Base-by-base conservation (phyloP, 2,797 vertebrate species). In the Ceyx erithaca region DNA sequence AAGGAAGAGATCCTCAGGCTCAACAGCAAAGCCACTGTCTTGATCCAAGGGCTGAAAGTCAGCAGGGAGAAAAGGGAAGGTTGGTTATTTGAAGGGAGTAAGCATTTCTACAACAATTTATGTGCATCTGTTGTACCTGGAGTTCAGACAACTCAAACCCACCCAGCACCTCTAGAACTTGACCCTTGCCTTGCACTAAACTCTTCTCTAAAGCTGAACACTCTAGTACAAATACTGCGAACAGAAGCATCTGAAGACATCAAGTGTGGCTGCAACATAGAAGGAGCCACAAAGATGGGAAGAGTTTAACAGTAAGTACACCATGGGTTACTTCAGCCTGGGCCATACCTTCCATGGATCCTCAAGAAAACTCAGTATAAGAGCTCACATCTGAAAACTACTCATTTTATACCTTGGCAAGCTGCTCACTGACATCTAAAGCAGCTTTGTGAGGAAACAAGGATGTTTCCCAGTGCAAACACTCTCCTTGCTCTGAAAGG, bases 1-100 rank as follows among this genome's bases (percentile, higher is more conserved):
- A 78, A 99, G 98, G 21, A 97, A 97, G 9, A 99, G 97, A 85
- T 98, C 97, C 25, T 98, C 97, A 46, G 99, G 99, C 15, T 98
- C 97, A 85, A 99, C 98, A 62, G 97, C 97, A 96, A 99, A 99
- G 93, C 97, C 96, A 85, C 92, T 96, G 40, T 98, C 98, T 70
- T 93, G 91, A 73, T 97, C 97, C 92, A 97, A 95, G 73, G 76
- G 96, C 99, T 99, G 71, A 73, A 95, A 88, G 28, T 12, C 37
- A 6, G 5, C 25, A 79, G 79, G 11, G 22, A 12, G 13, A 58
- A 69, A 69, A 52, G 8, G 7, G 6, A 89, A 4, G 4, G 8
- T 59, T 19, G 25, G 37, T 30, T 89, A 22, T 49, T 67, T 90
- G 51, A 78, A 87, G 40, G 18, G 21, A 79, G 9, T 21, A 41